Evolutionary conservation across 1,140 invertebrate genomes (phyloP).

Genomic region (Manduca sexta): DNA sequence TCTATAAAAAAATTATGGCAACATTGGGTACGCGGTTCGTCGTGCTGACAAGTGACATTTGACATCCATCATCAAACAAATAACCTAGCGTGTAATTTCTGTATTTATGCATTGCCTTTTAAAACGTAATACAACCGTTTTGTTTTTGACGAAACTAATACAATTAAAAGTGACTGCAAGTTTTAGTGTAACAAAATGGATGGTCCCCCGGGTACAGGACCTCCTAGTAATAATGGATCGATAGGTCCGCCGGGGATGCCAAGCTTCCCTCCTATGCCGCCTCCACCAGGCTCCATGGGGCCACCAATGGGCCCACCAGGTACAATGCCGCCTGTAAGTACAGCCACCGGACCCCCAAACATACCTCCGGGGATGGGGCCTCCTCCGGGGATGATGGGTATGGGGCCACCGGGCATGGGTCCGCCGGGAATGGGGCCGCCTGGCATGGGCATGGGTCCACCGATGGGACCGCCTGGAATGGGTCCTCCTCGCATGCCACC

Average conservation of each 20-base stretch:
- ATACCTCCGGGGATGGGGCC: conserved; percentile 21
- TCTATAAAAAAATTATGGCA: no score
- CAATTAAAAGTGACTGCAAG: no score
- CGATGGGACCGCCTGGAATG: conserved; percentile 40
- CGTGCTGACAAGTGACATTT: no score
- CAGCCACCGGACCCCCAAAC: conserved; percentile 26
- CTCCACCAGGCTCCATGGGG: conserved; percentile 46
- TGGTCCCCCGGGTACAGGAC: conserved; percentile 49
- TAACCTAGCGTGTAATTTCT: no score
- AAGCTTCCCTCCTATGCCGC: conserved; percentile 56
- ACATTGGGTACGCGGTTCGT: no score
- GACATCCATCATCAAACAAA: no score
- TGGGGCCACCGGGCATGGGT: conserved; percentile 36
- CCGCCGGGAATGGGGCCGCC: conserved; percentile 44
- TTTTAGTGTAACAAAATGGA: conserved; percentile 36
- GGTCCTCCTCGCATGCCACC: conserved; percentile 34
- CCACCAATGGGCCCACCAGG: conserved; percentile 50
- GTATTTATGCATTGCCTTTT: no score
- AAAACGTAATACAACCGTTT: no score
- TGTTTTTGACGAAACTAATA: no score
- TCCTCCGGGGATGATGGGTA: conserved; percentile 45
- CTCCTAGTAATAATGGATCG: conserved; percentile 34
- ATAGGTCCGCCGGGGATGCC: conserved; percentile 57
- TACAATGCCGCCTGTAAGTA: conserved; percentile 38
- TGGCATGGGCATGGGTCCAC: conserved; percentile 19